Evolutionary conservation across 2,797 vertebrate species (phyloP).

Genomic region (Muraenolepis orangiensis): DNA sequence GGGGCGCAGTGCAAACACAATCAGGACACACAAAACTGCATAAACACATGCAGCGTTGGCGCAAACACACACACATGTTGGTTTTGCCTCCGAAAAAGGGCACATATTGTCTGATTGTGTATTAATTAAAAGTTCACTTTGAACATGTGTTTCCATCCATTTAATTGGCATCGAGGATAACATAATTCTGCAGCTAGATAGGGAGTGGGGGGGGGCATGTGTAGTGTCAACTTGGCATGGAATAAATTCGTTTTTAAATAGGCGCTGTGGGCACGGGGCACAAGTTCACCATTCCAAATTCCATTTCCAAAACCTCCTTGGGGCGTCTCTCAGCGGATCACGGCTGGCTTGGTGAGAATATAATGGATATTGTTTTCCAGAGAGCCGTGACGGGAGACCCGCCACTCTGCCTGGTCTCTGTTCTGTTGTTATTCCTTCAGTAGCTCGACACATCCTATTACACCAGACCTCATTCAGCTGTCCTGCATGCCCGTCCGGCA

Average conservation of each 20-base stretch:
- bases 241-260: neutral
- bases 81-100: constrained; percentile 15
- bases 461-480: too few relatives aligned
- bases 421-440: neutral
- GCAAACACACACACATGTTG: neutral
- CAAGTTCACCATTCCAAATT: neutral
- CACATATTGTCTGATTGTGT: constrained; percentile 30
- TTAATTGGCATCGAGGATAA: constrained; percentile 45
- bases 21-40: neutral
- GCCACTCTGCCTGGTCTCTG: neutral
- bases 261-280: neutral
- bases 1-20: neutral
- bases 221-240: constrained; percentile 1
- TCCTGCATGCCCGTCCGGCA: neutral
- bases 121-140: constrained; percentile 55
- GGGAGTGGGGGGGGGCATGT: constrained; percentile 1
- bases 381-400: neutral
- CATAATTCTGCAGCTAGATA: constrained; percentile 33
- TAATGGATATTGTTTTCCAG: neutral
- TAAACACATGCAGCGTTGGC: neutral
- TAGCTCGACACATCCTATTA: neutral
- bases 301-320: neutral
- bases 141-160: constrained; percentile 54
- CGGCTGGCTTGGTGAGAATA: neutral
- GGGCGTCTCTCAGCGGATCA: neutral